Base-by-base conservation (phyloP, 2,113 vertebrate species). In the Puffinus mauretanicus region DNA sequence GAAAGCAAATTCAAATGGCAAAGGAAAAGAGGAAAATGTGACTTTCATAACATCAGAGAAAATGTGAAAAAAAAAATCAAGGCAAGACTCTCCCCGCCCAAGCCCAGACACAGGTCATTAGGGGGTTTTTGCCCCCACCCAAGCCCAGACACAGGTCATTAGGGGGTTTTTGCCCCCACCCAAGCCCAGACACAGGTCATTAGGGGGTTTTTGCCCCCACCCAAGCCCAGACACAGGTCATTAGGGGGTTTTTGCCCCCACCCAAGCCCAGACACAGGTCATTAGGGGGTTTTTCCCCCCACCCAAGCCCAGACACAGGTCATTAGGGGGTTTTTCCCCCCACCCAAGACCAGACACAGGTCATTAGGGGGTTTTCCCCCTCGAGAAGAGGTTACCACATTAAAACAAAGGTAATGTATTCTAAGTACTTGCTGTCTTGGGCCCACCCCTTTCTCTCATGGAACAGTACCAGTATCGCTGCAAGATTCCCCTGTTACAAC, bases 401-500 rank as follows among this genome's bases (percentile, higher is more conserved):
- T n/a, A 20, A 61, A 67, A 46, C 25, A 78, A 76, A 67, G 51
- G 6, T 27, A 8, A 38, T 55, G 16, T 11, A 4, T 67, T 78
- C 21, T 29, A 34, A 78, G 26, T 30, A 17, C 26, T 36, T 36
- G 44, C 44, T 66, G 44, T 13, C n/a, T 40, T 22, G 55, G 32
- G 65, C n/a, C 65, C 89, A 90, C 32, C 46, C 82, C 40, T 81
- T 61, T 16, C 52, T 86, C 34, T 22, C 78, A 44, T 2, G 42
- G 66, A 62, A 4, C 16, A 27, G 16, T 4, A 12, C 27, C n/a
- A 75, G 29, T 54, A 29, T 38, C 11, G 4, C 76, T 77, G 82
- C 36, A 29, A 26, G 36, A 61, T 57, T 22, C 7, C 40, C 42
- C 42, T 61, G 0, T 32, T 20, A 0, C 6, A 30, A 21, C 0